phyloP scores from a whole-genome alignment of 2,888 invertebrate species.

The Anthrax anthrax region DNA sequence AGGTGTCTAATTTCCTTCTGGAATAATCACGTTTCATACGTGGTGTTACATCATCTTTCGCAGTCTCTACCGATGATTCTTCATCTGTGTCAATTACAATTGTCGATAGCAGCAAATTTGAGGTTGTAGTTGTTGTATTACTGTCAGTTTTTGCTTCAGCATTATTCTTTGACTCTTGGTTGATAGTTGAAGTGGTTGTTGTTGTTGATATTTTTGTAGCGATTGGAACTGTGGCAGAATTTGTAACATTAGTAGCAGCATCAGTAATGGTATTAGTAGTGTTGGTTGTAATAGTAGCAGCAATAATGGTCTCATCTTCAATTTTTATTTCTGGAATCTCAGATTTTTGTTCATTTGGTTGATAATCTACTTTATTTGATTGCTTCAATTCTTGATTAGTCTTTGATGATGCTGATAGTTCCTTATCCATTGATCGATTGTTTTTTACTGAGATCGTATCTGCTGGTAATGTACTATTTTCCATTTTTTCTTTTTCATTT shows the following conservation, averaged over 20 bases:
- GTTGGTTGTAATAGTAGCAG: not conserved
- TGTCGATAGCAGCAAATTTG: no score
- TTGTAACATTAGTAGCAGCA: not conserved
- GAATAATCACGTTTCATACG: conserved; percentile 49
- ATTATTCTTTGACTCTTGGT: not conserved
- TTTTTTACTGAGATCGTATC: no score
- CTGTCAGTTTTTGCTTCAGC: not conserved
- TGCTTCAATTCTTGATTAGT: no score
- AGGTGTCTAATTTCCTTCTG: conserved; percentile 33
- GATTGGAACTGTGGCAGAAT: not conserved
- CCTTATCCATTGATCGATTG: no score
- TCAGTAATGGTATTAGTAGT: not conserved
- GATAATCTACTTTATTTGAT: no score
- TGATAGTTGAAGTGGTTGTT: not conserved
- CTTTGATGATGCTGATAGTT: no score
- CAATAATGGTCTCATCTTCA: not conserved
- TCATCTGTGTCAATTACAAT: conserved; percentile 37
- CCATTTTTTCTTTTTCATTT: no score
- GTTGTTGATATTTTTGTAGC: not conserved
- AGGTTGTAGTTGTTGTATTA: conserved; percentile 6
- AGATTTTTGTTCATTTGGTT: no score
- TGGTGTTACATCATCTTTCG: conserved; percentile 46
- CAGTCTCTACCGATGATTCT: conserved; percentile 45
- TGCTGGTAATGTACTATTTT: no score
- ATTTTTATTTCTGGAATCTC: not conserved